phyloP scores from a whole-genome alignment of 2,888 invertebrate species.

The Plemyria rubiginata region DNA sequence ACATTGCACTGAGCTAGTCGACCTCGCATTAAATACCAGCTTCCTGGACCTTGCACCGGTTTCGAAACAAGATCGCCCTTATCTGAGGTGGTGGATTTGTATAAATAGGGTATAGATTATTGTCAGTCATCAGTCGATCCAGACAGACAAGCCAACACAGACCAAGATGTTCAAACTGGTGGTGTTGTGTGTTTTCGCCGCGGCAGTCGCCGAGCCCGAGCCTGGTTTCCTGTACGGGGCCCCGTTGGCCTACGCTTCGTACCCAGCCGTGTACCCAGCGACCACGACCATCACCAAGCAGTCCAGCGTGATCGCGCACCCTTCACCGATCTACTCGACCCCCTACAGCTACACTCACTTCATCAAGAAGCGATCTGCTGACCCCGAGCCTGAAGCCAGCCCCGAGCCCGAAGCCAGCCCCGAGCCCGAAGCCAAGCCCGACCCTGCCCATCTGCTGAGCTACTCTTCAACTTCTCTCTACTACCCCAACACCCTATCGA shows the following conservation, averaged over 20 bases:
- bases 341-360: conserved; percentile 54
- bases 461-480: conserved; percentile 43
- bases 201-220: conserved; percentile 74
- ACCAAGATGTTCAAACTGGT: conserved; percentile 77
- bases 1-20: conserved; percentile 51
- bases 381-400: conserved; percentile 29
- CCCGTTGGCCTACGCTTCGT: conserved; percentile 38
- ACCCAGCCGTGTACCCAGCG: conserved; percentile 57
- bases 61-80: conserved; percentile 64
- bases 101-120: conserved; percentile 59
- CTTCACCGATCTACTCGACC: conserved; percentile 56
- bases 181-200: conserved; percentile 84
- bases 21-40: conserved; percentile 66
- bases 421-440: conserved; percentile 30
- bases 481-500: conserved; percentile 18
- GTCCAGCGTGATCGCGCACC: conserved; percentile 69
- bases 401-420: conserved; percentile 23
- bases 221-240: conserved; percentile 29
- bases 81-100: conserved; percentile 55
- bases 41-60: conserved; percentile 70
- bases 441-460: conserved; percentile 37
- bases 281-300: conserved; percentile 61
- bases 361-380: conserved; percentile 51
- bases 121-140: conserved; percentile 61
- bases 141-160: conserved; percentile 54